Base-by-base conservation (phyloP, 2,113 vertebrate genomes). In the Tragelaphus scriptus region DNA sequence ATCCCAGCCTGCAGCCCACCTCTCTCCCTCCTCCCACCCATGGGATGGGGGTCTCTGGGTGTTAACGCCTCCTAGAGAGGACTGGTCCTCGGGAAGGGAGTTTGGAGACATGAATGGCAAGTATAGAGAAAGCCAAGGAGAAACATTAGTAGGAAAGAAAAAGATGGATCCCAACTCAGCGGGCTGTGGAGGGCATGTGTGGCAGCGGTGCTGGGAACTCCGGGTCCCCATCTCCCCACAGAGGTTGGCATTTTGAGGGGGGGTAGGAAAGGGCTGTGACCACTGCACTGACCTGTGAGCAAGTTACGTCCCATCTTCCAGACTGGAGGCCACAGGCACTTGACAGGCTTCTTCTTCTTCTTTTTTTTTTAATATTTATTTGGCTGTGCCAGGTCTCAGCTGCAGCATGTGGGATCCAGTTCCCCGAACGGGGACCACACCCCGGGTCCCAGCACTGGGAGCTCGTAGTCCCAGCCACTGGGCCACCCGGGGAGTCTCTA, bases 201-300 rank as follows among this genome's bases (percentile, higher is more conserved):
- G 13, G 7, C 59, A 16, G 7, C 17, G 2, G 91, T n/a, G 0
- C 61, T 25, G 36, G 6, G 85, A 53, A 0, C 49, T 17, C 1
- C 11, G 3, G 36, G 47, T 6, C 25, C 14, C 53, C 0, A 0
- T 2, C 56, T 55, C 79, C 1, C 26, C 61, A 23, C 17, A 6
- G 30, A 23, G n/a, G 28, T 0, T 19, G 6, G 63, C 53, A 11
- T 7, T 44, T 40, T 4, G 61, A 44, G 13, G 71, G 4, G 19
- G 10, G 8, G 4, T 26, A 80, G 21, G 21, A 25, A 32, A 49
- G 51, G 51, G 30, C 17, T 11, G 23, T 5, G 32, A 21, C 26
- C 0, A 17, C 32, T 0, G 3, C 2, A 26, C 9, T 5, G 47
- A 19, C 77, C 1, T 0, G 28, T 7, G 8, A 30, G 56, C 36